Evolutionary conservation across 2,797 vertebrate species (phyloP).

Genomic region (Chloroceryle inda): DNA sequence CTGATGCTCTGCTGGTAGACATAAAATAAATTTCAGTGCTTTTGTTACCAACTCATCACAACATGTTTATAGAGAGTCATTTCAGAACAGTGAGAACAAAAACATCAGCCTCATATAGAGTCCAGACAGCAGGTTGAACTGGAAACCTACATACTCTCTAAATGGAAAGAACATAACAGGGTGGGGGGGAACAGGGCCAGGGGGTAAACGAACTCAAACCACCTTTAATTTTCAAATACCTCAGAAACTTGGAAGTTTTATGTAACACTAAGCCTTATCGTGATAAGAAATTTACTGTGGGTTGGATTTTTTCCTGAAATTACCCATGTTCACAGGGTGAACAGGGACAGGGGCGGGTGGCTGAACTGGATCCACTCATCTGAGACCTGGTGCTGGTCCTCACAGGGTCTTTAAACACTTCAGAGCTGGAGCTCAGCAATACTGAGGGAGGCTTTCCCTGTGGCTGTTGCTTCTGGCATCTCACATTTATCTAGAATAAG

Average conservation of each 20-base stretch:
- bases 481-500: background rate
- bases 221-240: background rate
- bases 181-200: no score
- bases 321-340: accelerated
- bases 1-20: conserved; percentile 29
- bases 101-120: conserved; percentile 23
- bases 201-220: background rate
- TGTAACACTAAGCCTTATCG: background rate
- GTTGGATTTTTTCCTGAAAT: background rate
- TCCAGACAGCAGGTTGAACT: conserved; percentile 4
- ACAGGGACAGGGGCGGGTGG: background rate
- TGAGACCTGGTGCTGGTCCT: background rate
- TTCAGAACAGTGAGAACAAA: conserved; percentile 32
- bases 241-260: background rate
- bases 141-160: background rate
- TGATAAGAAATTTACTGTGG: background rate
- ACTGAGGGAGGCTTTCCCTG: background rate
- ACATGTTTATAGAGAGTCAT: conserved; percentile 34
- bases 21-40: conserved; percentile 57
- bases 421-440: background rate
- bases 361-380: background rate
- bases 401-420: background rate
- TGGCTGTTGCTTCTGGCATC: background rate
- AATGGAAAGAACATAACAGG: background rate
- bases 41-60: conserved; percentile 61